Base-by-base conservation (phyloP, 2,888 invertebrate genomes). In the Physocephala rufipes region DNA sequence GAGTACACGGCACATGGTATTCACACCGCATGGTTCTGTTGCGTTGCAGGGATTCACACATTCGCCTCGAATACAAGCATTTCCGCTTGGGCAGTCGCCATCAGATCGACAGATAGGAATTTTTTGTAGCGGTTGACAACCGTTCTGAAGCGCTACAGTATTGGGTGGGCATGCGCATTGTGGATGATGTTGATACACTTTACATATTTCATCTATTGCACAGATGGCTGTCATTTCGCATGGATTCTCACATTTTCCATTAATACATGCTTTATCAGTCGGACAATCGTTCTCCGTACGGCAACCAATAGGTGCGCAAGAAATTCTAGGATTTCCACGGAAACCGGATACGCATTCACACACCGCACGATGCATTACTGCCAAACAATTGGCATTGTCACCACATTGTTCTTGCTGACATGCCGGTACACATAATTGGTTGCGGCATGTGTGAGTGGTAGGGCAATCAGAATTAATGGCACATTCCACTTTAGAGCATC, bases 281-380 rank as follows among this genome's bases (percentile, higher is more conserved):
- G 95, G 94, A 82, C 96, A 96, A 76, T 96, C 95, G 0, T 89
- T 88, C 82, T 95, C 91, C 19, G 90, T 87, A 71, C 92, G 90
- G 82, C 96, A 96, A 67, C 93, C 93, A n/a, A 94, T 88, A n/a
- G 92, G 89, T 16, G 90, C 89, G 81, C 96, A 96, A 9, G 91
- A 89, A 16, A 92, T 87, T 71, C 91, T 90, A 2, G 96, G 94
- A 84, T 96, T 93, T 53, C 96, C 96, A 51, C 90, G 90, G 74
- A 91, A 91, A 36, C 95, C 95, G 51, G 93, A 90, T 67, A 90
- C 90, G 85, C 96, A 96, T 78, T 93, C 92, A 81, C 96, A 96
- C 1, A 94, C 89, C 0, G 94, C 92, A 59, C 92, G 90, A 84
- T 96, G 95, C 78, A 93, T 91, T 55, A 91, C 87, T 16, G 93